A percentile compares a stretch with the other conserved stretches of the same genome.
Evolutionary conservation across 2,888 invertebrate genomes (phyloP).

Genomic region (Plutella xylostella): DNA sequence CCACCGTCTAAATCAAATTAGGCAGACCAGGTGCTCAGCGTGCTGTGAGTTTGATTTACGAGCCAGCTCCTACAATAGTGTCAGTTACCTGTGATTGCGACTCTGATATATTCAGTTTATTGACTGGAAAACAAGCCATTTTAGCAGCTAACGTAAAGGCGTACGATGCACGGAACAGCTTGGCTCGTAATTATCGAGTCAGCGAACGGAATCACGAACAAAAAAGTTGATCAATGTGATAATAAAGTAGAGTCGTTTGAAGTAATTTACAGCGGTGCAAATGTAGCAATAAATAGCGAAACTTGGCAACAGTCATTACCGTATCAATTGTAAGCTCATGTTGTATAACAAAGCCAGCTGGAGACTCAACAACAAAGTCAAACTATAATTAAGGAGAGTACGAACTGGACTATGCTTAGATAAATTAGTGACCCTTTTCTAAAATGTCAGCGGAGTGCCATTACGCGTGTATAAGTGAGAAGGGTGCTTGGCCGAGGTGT

Average conservation of each 20-base stretch:
- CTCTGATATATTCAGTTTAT: too few relatives aligned
- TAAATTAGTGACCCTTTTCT: slow-evolving; percentile 66
- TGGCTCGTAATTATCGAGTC: too few relatives aligned
- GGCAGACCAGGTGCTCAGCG: slow-evolving; percentile 2
- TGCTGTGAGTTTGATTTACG: not conserved
- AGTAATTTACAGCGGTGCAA: too few relatives aligned
- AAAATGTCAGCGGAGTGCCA: slow-evolving; percentile 55
- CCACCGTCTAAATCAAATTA: slow-evolving; percentile 7
- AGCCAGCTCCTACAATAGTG: not conserved
- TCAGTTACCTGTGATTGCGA: too few relatives aligned
- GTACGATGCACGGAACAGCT: too few relatives aligned
- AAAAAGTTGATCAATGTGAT: too few relatives aligned
- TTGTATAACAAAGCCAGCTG: slow-evolving; percentile 25
- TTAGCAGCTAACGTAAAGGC: too few relatives aligned
- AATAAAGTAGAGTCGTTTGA: too few relatives aligned
- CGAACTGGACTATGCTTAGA: slow-evolving; percentile 49
- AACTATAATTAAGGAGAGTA: slow-evolving; percentile 59
- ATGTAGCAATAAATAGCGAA: too few relatives aligned
- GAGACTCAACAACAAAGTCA: slow-evolving; percentile 43
- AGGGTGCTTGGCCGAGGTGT: slow-evolving; percentile 25
- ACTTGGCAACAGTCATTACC: too few relatives aligned
- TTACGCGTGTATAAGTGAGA: slow-evolving; percentile 37
- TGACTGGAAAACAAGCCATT: too few relatives aligned
- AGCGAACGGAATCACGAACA: too few relatives aligned
- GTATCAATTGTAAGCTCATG: not conserved